These are phyloP conservation scores for Ichneumon xanthorius DNA, from an alignment of 2,888 invertebrate genomes.

Conservation along the genomic window DNA sequence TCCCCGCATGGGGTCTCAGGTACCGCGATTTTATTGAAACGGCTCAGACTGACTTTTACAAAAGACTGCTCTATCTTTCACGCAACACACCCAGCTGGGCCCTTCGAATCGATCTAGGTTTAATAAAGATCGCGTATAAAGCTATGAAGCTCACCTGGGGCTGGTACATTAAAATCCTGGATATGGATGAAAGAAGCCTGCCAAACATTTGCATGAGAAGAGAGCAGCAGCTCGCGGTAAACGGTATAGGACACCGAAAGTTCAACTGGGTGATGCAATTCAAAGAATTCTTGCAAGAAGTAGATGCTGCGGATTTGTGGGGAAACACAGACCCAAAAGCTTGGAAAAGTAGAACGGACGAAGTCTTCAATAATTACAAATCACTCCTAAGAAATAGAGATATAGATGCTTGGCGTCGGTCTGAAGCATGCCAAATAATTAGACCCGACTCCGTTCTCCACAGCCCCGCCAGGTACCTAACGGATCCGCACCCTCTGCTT, in stretches of 20 bases:
- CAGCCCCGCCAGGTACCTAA: neutral
- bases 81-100: neutral
- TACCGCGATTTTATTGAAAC: neutral
- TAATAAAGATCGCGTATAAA: constrained; percentile 1
- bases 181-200: neutral
- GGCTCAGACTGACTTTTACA: neutral
- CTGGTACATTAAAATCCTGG: neutral
- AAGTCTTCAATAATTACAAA: neutral
- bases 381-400: neutral
- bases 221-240: neutral
- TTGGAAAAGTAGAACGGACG: neutral
- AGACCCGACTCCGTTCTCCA: neutral
- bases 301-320: neutral
- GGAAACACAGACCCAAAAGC: neutral
- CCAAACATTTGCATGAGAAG: neutral
- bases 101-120: neutral
- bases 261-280: neutral
- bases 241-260: neutral
- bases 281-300: neutral
- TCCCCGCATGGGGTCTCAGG: neutral
- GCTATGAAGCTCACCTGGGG: neutral
- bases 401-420: neutral
- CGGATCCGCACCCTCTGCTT: neutral
- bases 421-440: neutral
- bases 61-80: neutral